A percentile compares a stretch with the other conserved stretches of the same genome.
These are phyloP conservation scores for Paracyprichromis sp. DNA, from an alignment of 2,113 vertebrate genomes.

Conservation along the genomic window DNA sequence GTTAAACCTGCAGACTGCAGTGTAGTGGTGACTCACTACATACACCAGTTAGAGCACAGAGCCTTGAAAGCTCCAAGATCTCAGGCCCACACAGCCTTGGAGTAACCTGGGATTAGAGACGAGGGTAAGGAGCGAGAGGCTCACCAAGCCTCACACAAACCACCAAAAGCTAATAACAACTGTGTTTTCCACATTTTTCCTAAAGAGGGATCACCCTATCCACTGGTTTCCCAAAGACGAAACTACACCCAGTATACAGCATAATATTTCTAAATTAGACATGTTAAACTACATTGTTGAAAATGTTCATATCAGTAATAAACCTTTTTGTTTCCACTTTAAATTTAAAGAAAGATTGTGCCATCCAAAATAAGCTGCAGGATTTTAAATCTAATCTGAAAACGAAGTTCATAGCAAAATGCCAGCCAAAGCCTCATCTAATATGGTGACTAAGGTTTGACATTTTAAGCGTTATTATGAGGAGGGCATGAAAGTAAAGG, in stretches of 20 bases:
- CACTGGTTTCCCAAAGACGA: neutral
- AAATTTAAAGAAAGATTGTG: neutral
- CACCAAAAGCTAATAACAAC: neutral
- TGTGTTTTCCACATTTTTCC: neutral
- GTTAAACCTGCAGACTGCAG: constrained; percentile 29
- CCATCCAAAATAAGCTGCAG: neutral
- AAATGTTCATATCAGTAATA: neutral
- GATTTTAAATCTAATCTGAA: constrained; percentile 9
- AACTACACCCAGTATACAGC: neutral
- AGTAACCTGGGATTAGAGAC: constrained; percentile 30
- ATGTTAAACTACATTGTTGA: neutral
- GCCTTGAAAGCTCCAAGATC: constrained; percentile 1
- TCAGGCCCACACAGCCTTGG: constrained; percentile 13
- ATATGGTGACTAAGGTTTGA: constrained; percentile 7
- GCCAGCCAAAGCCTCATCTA: constrained; percentile 13
- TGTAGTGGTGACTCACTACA: constrained; percentile 33
- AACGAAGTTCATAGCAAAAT: constrained; percentile 10
- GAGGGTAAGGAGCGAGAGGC: neutral
- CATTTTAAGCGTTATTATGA: constrained; percentile 37
- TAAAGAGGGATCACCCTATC: neutral
- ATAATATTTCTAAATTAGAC: neutral
- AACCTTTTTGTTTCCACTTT: neutral
- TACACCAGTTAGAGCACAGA: constrained; percentile 26
- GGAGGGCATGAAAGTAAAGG: neutral
- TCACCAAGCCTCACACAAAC: neutral